phyloP scores from a whole-genome alignment of 1,140 invertebrate genomes.

The Popillia japonica region DNA sequence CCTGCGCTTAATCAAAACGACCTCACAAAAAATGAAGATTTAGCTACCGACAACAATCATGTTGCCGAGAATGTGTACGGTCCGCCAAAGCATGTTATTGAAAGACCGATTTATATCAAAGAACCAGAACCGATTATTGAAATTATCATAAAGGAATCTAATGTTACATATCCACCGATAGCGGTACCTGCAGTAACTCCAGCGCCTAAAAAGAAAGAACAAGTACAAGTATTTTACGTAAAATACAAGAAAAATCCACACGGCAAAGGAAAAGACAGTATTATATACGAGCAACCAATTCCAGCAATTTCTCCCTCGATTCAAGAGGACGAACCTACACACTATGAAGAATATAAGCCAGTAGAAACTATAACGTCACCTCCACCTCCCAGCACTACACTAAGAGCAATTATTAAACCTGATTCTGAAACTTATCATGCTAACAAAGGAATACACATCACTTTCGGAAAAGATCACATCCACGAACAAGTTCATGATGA shows the following conservation, averaged over 20 bases:
- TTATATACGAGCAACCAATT: conserved; percentile 80
- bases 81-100: conserved; percentile 61
- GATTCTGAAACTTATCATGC: conserved; percentile 83
- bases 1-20: conserved; percentile 64
- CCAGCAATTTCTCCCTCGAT: conserved; percentile 75
- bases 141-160: conserved; percentile 90
- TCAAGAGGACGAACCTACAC: conserved; percentile 66
- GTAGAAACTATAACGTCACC: conserved; percentile 61
- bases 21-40: conserved; percentile 64
- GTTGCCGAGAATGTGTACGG: conserved; percentile 61
- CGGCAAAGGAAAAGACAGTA: conserved; percentile 70
- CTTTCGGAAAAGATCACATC: conserved; percentile 72
- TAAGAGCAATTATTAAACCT: conserved; percentile 82
- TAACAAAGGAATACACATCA: conserved; percentile 76
- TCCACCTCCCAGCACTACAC: conserved; percentile 74
- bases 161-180: conserved; percentile 76
- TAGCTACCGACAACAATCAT: conserved; percentile 60
- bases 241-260: conserved; percentile 85
- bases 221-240: conserved; percentile 88
- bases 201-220: conserved; percentile 75
- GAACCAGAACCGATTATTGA: conserved; percentile 90
- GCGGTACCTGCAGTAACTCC: conserved; percentile 63
- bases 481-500: conserved; percentile 64
- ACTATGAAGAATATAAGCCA: conserved; percentile 54
- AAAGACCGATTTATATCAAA: conserved; percentile 70